phyloP scores from a whole-genome alignment of 2,888 invertebrate species.

The Adelognathus sp. region DNA sequence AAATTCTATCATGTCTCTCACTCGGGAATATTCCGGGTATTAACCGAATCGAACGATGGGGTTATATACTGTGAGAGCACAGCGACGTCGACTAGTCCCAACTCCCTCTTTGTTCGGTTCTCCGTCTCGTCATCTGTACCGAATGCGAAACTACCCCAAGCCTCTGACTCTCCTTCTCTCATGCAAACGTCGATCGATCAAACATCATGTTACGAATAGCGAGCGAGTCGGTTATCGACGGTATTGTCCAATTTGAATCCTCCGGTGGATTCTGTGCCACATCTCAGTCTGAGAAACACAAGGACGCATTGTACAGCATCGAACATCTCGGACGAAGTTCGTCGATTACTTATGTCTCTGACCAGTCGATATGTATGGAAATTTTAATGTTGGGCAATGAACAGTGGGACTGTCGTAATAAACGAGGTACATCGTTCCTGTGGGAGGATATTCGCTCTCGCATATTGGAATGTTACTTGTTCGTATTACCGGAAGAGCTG shows the following conservation, averaged over 20 bases:
- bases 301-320: too few relatives aligned
- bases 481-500: background rate
- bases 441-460: background rate
- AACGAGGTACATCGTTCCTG: background rate
- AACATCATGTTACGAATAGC: constrained; percentile 14
- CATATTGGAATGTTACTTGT: background rate
- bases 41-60: constrained; percentile 33
- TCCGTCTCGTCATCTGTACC: background rate
- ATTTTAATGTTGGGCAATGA: constrained; percentile 3
- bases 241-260: constrained; percentile 4
- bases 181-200: constrained; percentile 7
- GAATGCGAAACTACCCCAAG: background rate
- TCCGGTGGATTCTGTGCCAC: background rate
- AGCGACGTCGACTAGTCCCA: background rate
- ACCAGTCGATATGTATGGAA: background rate
- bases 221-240: background rate
- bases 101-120: background rate
- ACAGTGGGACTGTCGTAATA: constrained; percentile 3
- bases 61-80: background rate
- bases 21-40: constrained; percentile 42
- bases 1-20: constrained; percentile 50
- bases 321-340: too few relatives aligned
- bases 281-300: too few relatives aligned
- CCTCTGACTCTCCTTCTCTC: background rate
- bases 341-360: too few relatives aligned